Base-by-base conservation (phyloP, 1,140 invertebrate genomes). In the Solen grandis region DNA sequence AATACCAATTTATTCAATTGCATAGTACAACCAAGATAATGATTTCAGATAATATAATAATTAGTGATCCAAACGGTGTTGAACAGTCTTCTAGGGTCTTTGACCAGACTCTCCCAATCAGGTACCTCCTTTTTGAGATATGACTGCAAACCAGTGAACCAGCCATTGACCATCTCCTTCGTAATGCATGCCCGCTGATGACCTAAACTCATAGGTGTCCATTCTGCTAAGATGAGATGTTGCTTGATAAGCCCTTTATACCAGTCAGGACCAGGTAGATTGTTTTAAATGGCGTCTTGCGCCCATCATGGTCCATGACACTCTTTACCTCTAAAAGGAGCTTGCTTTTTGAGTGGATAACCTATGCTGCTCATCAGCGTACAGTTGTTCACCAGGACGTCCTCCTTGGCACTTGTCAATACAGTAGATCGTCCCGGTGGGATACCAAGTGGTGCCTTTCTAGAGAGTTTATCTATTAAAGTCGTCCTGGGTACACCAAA, bases 61-160 rank as follows among this genome's bases (percentile, higher is more conserved):
- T n/a, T n/a, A n/a, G n/a, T n/a, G n/a, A n/a, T n/a, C n/a, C n/a
- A n/a, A n/a, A n/a, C 60, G 4, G 5, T 36, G 25, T 63, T 63
- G 19, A 63, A 63, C 35, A 36, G 19, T 1, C 35, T 8, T 2
- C 33, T 8, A 13, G 60, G 33, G 22, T 36, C 27, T 2, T 63
- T 10, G 22, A 63, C 41, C 60, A 63, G 35, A 14, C 13, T 14
- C 5, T 63, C 31, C 8, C 22, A 63, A n/a, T 36, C 60, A n/a
- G 31, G 31, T 33, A 63, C n/a, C 31, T 63, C 60, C 35, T 63
- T 63, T 36, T 63, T n/a, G 22, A 63, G n/a, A 36, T 29, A 63
- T 3, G 35, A n/a, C 5, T 29, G 25, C 1, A 63, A 5, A 3
- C 5, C 29, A 10, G 4, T n/a, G n/a, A 19, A 63, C 60, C 60